These are phyloP conservation scores for Caiman crocodilus DNA, from an alignment of 2,797 vertebrate species.

Conservation along the genomic window DNA sequence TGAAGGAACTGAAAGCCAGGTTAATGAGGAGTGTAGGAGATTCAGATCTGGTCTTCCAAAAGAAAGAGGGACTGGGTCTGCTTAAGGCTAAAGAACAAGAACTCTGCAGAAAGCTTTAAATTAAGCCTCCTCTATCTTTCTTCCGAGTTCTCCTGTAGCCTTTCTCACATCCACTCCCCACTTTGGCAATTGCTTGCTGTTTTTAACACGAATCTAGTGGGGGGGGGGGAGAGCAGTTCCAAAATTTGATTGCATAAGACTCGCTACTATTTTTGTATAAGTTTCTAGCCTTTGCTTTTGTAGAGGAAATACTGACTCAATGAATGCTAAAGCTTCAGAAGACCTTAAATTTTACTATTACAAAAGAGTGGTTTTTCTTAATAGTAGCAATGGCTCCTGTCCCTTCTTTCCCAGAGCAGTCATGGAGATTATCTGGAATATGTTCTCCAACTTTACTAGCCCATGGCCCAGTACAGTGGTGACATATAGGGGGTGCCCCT, in stretches of 20 bases:
- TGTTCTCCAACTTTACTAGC: too few relatives aligned
- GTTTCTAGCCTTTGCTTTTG: background rate
- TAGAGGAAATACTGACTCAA: background rate
- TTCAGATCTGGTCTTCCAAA: background rate
- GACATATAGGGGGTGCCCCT: too few relatives aligned
- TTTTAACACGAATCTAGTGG: background rate
- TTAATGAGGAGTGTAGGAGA: background rate
- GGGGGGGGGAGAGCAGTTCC: too few relatives aligned
- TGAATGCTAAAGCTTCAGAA: background rate
- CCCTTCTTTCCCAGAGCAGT: too few relatives aligned
- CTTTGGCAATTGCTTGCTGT: background rate
- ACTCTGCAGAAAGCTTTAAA: background rate
- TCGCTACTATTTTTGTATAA: background rate
- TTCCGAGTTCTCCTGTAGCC: background rate
- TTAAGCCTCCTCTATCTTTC: background rate
- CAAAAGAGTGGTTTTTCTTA: too few relatives aligned
- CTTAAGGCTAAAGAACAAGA: background rate
- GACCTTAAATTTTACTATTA: background rate
- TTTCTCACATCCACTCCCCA: background rate
- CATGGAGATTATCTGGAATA: too few relatives aligned
- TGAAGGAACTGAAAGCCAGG: background rate
- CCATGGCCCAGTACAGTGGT: too few relatives aligned
- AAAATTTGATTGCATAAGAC: background rate
- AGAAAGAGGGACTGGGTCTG: background rate
- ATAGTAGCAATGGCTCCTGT: background rate